Evolutionary conservation across 2,888 invertebrate species (phyloP), one percentile per base, ranked within the genome.

Genomic region (Pyrrhia umbra): DNA sequence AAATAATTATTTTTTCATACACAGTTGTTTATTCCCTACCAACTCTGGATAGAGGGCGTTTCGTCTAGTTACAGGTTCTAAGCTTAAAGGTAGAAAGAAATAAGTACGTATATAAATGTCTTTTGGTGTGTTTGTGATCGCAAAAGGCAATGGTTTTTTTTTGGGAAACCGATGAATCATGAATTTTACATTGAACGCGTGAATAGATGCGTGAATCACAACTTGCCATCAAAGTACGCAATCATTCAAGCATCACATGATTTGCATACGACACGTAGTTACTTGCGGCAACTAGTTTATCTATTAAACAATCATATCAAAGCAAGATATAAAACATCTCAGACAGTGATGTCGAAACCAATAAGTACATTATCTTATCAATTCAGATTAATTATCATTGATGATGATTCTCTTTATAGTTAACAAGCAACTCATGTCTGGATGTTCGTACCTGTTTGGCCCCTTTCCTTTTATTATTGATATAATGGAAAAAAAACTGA

Each of bases 211-310:
- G 34, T 34, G n/a, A 34, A 34, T n/a, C n/a, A n/a, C n/a, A 34
- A 34, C 4, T 34, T 34, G n/a, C 5, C 34, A 13, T 34, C 34
- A 34, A 30, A 10, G 34, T 18, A 18, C 3, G 46, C 51, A 57
- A 69, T 51, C 75, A 79, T 46, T 60, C 47, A 8, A 0, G 25
- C n/a, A 43, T 75, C 80, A 82, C 79, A 77, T 81, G 80, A 71
- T 47, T 34, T 9, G 8, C 49, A 55, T 25, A 60, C 43, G 54
- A 34, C 40, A 59, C 49, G 30, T 55, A 50, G 52, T 52, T 55
- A 55, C 49, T 56, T 56, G 47, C 47, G 39, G 25, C 37, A 34
- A 45, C 39, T 49, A 42, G 40, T 46, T 54, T 56, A 62, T 66
- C 68, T 60, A 58, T 34, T 46, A 62, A 65, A 77, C 57, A 58